Percentiles rank a stretch among this genome's conserved stretches.
phyloP scores from a whole-genome alignment of 2,888 invertebrate species.

The Melieria crassipennis region DNA sequence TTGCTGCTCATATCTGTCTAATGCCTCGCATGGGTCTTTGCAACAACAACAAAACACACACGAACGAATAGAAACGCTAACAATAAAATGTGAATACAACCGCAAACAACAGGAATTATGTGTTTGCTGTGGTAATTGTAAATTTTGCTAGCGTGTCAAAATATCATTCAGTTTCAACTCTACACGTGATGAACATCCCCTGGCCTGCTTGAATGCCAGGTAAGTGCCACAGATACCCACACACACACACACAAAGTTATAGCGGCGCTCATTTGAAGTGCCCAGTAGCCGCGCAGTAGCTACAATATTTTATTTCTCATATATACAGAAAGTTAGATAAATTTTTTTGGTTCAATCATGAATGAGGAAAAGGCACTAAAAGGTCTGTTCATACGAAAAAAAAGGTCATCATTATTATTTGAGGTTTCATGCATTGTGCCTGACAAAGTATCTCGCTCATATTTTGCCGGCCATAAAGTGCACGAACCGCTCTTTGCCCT shows the following conservation, averaged over 20 bases:
- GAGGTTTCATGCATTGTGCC: too few species aligned
- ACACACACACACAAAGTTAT: background rate
- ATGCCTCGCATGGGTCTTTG: background rate
- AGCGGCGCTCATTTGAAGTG: background rate
- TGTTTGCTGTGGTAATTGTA: constrained; percentile 22
- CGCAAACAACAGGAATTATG: constrained; percentile 3
- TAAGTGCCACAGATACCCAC: background rate
- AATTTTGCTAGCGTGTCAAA: constrained; percentile 31
- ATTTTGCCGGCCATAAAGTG: too few species aligned
- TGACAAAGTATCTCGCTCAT: too few species aligned
- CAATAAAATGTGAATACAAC: background rate
- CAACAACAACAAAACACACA: background rate
- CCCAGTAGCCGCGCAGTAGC: too few species aligned
- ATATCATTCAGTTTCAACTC: constrained; percentile 14
- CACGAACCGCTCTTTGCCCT: too few species aligned
- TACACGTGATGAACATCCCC: background rate
- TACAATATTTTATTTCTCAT: too few species aligned
- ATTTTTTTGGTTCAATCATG: too few species aligned
- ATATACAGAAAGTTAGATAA: too few species aligned
- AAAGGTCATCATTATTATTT: too few species aligned
- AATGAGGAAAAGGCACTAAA: too few species aligned
- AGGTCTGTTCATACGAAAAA: too few species aligned
- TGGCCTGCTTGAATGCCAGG: too few species aligned
- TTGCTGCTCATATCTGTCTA: background rate
- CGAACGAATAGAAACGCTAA: background rate